Base-by-base conservation (phyloP, 2,113 vertebrate genomes). In the Chlorodrepanis virens region DNA sequence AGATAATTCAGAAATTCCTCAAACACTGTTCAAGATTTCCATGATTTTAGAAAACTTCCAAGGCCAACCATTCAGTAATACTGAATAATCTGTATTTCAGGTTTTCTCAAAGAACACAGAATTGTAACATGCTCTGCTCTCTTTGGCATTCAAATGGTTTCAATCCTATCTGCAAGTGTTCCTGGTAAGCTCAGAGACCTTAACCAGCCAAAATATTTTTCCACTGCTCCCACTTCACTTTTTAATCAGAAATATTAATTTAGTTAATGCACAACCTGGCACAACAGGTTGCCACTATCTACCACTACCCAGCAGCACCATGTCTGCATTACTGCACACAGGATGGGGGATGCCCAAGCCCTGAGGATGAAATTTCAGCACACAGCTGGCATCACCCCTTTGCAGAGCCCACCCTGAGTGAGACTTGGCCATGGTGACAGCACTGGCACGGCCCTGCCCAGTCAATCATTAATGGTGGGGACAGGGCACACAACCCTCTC, bases 321-420 rank as follows among this genome's bases (percentile, higher is more conserved):
- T 0, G 3, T 4, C 4, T 6, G 15, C 49, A 44, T 0, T 5
- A 0, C n/a, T 2, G 14, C 16, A 10, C 0, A 0, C 2, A 1
- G 54, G 37, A 42, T 37, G 49, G 42, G 37, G 23, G 18, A 59
- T 17, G 25, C 23, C 27, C 50, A 39, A 71, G 21, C 21, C 33
- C 35, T 3, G 8, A 45, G 5, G 39, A 40, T 27, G 39, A 18
- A 44, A 19, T 29, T 85, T 4, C 4, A 10, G 70, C 69, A 59
- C 12, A 5, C 8, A 83, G 29, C 20, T 28, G 20, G 33, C n/a
- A 59, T 11, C 2, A 1, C 0, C 35, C 24, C 25, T 56, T 28
- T 11, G 33, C 20, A 1, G 45, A 74, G 24, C 33, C 39, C 7
- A 2, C 1, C 8, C 10, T 2, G 0, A 45, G 16, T 2, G 0